A percentile compares a stretch with the other conserved stretches of the same genome.
Evolutionary conservation across 2,797 vertebrate genomes (phyloP).

Genomic region (Aplochiton taeniatus): DNA sequence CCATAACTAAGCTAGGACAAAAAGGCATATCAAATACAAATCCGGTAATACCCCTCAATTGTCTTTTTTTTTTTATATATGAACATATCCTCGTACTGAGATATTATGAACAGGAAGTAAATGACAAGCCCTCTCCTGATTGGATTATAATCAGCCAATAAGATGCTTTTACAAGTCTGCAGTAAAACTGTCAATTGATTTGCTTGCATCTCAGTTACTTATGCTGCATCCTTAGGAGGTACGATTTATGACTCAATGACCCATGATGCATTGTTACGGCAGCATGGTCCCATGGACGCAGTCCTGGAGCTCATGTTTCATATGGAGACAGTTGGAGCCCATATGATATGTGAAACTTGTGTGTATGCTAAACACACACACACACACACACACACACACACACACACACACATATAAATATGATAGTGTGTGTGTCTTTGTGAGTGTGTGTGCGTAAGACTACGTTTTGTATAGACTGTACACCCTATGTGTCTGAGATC

Average conservation of each 20-base stretch:
- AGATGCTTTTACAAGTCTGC: conserved; percentile 66
- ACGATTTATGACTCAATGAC: conserved; percentile 74
- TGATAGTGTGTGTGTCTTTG: too few relatives aligned
- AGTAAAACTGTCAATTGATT: conserved; percentile 76
- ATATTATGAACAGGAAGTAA: conserved; percentile 33
- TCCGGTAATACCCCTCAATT: conserved; percentile 43
- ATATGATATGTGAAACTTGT: conserved; percentile 67
- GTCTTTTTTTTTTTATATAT: conserved; percentile 39
- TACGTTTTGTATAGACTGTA: too few relatives aligned
- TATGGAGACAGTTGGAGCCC: conserved; percentile 75
- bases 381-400: too few relatives aligned
- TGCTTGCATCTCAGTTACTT: conserved; percentile 73
- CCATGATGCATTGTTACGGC: conserved; percentile 62
- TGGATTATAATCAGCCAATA: conserved; percentile 66
- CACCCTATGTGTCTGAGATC: too few relatives aligned
- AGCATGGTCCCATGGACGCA: conserved; percentile 51
- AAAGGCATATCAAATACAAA: conserved; percentile 35
- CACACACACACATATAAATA: too few relatives aligned
- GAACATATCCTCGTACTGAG: conserved; percentile 32
- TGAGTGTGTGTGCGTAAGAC: too few relatives aligned
- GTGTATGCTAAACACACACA: conserved; percentile 60
- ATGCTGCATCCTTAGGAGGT: conserved; percentile 75
- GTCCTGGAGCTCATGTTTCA: conserved; percentile 71
- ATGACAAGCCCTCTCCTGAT: conserved; percentile 59
- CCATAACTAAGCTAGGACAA: conserved; percentile 17